Conservation (phyloP, 2,113 vertebrate species). For the Vulpes lagopus region DNA sequence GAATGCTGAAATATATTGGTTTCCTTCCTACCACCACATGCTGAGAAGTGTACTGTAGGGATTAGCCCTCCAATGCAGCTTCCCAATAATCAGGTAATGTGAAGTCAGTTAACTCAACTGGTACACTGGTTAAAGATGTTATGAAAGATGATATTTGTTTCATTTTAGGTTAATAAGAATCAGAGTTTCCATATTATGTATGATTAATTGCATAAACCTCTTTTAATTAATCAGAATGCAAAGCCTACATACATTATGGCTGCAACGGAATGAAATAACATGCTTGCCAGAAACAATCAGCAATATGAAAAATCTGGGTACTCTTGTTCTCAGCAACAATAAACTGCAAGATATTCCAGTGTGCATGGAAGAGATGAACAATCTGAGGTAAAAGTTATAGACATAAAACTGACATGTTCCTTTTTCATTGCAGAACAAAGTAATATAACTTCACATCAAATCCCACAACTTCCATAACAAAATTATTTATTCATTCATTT, state of each 20-base stretch:
- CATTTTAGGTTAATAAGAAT: neutral
- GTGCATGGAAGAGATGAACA: conserved; percentile 93
- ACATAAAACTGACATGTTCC: neutral
- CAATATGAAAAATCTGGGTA: conserved; percentile 92
- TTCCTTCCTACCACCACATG: neutral
- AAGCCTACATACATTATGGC: conserved; percentile 95
- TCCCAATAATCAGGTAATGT: neutral
- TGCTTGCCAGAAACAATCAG: conserved; percentile 92
- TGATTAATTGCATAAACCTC: conserved; percentile 14
- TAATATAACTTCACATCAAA: neutral
- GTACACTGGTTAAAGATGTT: neutral
- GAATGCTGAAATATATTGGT: neutral
- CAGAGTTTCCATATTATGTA: conserved; percentile 3
- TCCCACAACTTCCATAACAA: neutral
- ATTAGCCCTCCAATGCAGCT: neutral
- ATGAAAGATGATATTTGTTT: neutral
- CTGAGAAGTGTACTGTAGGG: neutral
- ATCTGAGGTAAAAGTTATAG: conserved; percentile 89
- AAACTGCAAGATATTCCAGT: conserved; percentile 92
- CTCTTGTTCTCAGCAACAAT: conserved; percentile 96
- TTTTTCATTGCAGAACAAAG: neutral
- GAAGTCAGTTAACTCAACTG: neutral
- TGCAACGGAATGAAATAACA: conserved; percentile 94
- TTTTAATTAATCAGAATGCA: conserved; percentile 91
- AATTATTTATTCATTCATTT: neutral